Conservation (phyloP, 2,113 vertebrate species). For the Junco hyemalis region DNA sequence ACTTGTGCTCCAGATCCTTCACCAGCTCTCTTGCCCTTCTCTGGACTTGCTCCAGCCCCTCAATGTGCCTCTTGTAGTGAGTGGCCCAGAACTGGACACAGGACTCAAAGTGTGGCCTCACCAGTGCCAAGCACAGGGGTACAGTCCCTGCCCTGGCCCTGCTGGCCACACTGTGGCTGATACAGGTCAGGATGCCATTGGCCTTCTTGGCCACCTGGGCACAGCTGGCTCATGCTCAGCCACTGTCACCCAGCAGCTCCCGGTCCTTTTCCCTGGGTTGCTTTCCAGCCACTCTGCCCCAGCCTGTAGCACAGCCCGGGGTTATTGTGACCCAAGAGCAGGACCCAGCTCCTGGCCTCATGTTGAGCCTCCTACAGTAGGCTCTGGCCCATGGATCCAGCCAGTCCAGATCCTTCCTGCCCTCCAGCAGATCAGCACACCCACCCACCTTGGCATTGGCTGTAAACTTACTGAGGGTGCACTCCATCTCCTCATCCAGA, state of each 20-base stretch:
- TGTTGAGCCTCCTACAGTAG: background rate
- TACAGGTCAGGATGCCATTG: background rate
- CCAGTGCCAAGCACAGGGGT: fast-evolving
- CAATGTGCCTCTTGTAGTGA: fast-evolving
- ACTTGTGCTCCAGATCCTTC: background rate
- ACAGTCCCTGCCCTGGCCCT: background rate
- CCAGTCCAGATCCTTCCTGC: background rate
- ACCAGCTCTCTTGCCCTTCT: fast-evolving
- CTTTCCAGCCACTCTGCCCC: background rate
- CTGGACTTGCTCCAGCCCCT: background rate
- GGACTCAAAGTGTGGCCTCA: fast-evolving
- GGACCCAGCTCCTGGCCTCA: no score
- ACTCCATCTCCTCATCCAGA: background rate
- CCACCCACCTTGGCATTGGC: background rate
- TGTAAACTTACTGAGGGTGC: background rate
- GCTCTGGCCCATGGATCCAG: background rate
- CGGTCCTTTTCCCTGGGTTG: background rate
- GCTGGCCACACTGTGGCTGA: background rate
- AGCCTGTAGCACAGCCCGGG: background rate
- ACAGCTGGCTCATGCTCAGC: background rate
- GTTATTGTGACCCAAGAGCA: background rate
- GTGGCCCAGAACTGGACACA: background rate
- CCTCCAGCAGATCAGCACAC: background rate
- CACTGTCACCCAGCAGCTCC: fast-evolving
- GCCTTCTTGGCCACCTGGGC: background rate